These are phyloP conservation scores for Otus sunia DNA, from an alignment of 2,113 vertebrate species.

Conservation along the genomic window DNA sequence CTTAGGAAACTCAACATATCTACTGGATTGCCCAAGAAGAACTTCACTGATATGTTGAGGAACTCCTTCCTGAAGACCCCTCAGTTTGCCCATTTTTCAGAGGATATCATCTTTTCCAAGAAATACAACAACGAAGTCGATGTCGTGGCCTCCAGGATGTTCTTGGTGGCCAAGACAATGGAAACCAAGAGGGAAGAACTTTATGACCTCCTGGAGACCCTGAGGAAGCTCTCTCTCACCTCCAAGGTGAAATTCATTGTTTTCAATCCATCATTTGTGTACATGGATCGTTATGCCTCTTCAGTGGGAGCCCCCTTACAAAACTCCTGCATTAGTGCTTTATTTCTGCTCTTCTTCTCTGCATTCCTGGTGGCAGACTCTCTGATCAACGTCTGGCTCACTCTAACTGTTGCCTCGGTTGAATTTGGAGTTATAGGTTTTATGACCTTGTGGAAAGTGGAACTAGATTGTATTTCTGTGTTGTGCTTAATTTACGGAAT, in stretches of 20 bases:
- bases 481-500: slow-evolving; percentile 95
- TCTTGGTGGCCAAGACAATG: slow-evolving; percentile 96
- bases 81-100: slow-evolving; percentile 91
- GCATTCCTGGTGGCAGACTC: slow-evolving; percentile 93
- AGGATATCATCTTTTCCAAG: slow-evolving; percentile 97
- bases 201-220: slow-evolving; percentile 93
- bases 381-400: slow-evolving; percentile 94
- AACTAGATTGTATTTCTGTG: slow-evolving; percentile 97
- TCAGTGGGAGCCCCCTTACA: slow-evolving; percentile 95
- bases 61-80: slow-evolving; percentile 90
- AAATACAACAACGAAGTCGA: slow-evolving; percentile 91
- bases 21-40: slow-evolving; percentile 87
- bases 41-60: slow-evolving; percentile 92
- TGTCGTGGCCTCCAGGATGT: slow-evolving; percentile 94
- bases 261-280: slow-evolving; percentile 98
- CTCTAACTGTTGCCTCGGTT: slow-evolving; percentile 92
- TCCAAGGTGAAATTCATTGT: slow-evolving; percentile 97
- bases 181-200: slow-evolving; percentile 98
- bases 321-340: slow-evolving; percentile 96
- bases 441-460: slow-evolving; percentile 97
- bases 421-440: slow-evolving; percentile 98
- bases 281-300: slow-evolving; percentile 96
- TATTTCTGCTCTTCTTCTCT: slow-evolving; percentile 96
- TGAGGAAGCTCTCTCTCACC: slow-evolving; percentile 93
- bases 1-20: slow-evolving; percentile 92